Evolutionary conservation across 2,888 invertebrate genomes (phyloP).

Genomic region (Petrolisthes cinctipes): DNA sequence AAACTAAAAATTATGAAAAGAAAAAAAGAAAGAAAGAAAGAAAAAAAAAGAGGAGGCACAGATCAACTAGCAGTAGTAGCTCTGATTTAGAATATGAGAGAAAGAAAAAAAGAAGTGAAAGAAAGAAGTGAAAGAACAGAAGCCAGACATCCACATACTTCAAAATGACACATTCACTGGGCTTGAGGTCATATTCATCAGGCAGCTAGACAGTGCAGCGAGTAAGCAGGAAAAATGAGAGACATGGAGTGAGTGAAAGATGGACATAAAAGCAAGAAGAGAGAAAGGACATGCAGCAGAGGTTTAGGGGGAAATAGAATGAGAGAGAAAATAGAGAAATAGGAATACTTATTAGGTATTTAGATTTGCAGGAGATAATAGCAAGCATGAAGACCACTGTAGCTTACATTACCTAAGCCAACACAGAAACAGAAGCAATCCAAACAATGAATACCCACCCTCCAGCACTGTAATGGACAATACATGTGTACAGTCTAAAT

Average conservation of each 20-base stretch:
- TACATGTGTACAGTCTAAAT: too few species aligned
- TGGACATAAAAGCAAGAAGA: not conserved
- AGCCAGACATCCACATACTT: constrained; percentile 51
- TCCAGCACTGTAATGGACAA: too few species aligned
- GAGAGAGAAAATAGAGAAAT: not conserved
- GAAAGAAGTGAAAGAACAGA: constrained; percentile 22
- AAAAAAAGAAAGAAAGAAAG: constrained; percentile 49
- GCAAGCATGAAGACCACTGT: too few species aligned
- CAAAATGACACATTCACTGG: constrained; percentile 62
- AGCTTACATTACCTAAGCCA: too few species aligned
- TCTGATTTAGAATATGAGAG: constrained; percentile 43
- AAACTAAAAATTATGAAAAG: constrained; percentile 36
- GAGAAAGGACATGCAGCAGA: not conserved
- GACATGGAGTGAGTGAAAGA: not conserved
- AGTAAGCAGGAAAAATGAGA: not conserved
- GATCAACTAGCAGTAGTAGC: constrained; percentile 3
- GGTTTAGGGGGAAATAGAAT: not conserved
- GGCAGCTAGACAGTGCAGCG: not conserved
- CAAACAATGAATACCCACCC: too few species aligned
- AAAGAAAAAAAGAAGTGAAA: constrained; percentile 45
- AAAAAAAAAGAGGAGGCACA: constrained; percentile 41
- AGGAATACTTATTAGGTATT: not conserved
- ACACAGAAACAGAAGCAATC: too few species aligned
- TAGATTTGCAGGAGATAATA: too few species aligned
- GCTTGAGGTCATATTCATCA: constrained; percentile 62